Percentiles rank a stretch among this genome's conserved stretches.
These are phyloP conservation scores for Macrocentrus cingulum DNA, from an alignment of 1,140 invertebrate species.

Conservation along the genomic window DNA sequence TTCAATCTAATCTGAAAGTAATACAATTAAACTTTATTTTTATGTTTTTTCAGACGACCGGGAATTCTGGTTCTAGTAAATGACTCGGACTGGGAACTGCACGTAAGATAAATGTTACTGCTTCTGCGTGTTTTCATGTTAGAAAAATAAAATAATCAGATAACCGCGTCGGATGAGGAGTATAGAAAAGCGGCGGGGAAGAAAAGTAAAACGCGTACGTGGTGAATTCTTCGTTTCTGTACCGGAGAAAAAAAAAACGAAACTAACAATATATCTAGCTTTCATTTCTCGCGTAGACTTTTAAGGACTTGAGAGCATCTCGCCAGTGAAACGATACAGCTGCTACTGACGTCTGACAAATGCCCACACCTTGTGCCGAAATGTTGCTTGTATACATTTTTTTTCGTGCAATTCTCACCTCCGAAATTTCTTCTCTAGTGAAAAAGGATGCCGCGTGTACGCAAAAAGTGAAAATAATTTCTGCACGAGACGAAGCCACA, in stretches of 20 bases:
- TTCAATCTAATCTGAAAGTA: too few species aligned
- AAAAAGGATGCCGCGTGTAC: too few species aligned
- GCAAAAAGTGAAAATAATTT: neutral
- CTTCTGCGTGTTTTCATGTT: neutral
- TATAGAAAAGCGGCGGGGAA: neutral
- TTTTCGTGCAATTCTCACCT: constrained; percentile 25
- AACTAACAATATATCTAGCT: neutral
- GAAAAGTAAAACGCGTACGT: constrained; percentile 9
- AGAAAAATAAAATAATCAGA: constrained; percentile 2
- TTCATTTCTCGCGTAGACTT: constrained; percentile 12
- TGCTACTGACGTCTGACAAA: constrained; percentile 39
- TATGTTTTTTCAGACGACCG: constrained; percentile 69
- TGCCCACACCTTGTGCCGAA: constrained; percentile 26
- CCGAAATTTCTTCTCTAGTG: neutral
- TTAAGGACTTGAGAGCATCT: neutral
- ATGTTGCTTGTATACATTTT: constrained; percentile 26
- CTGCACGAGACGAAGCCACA: constrained; percentile 23
- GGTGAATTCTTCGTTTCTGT: neutral
- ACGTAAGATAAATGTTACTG: constrained; percentile 59
- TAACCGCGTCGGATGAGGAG: neutral
- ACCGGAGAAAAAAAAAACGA: neutral
- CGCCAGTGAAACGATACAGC: constrained; percentile 16
- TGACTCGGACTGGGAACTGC: constrained; percentile 90
- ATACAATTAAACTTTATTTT: neutral
- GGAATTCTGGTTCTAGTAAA: constrained; percentile 92